A percentile compares a stretch with the other conserved stretches of the same genome.
Conservation (phyloP, 1,140 invertebrate genomes). For the Pteromalus puparum region DNA sequence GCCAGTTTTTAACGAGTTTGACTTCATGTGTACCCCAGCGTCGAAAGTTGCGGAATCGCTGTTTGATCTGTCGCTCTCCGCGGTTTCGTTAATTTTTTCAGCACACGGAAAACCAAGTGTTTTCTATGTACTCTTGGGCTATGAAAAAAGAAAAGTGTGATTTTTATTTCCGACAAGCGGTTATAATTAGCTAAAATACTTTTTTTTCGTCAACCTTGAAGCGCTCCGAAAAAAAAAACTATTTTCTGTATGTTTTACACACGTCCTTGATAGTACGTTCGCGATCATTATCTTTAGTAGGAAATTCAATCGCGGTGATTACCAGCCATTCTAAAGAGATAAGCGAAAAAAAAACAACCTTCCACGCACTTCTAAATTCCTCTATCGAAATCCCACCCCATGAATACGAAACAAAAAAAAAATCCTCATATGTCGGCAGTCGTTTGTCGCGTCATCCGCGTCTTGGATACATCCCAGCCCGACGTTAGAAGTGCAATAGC, state of each 20-base stretch:
- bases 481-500: constrained; percentile 67
- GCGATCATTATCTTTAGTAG: too few species aligned
- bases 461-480: constrained; percentile 65
- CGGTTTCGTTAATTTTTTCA: neutral
- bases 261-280: too few species aligned
- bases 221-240: too few species aligned
- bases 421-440: constrained; percentile 53
- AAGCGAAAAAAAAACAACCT: too few species aligned
- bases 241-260: too few species aligned
- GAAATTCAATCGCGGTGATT: too few species aligned
- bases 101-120: constrained; percentile 4
- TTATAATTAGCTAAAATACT: neutral
- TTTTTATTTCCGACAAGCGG: neutral
- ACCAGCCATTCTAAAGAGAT: too few species aligned
- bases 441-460: constrained; percentile 50
- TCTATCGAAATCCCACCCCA: neutral
- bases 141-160: too few species aligned
- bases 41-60: neutral
- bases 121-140: neutral
- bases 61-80: neutral
- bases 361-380: too few species aligned
- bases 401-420: neutral
- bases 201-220: too few species aligned
- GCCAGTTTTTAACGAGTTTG: neutral
- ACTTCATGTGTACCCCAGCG: neutral